Conservation (phyloP, 64 coral and sea anemone species). For the Stichodactyla mertensii region DNA sequence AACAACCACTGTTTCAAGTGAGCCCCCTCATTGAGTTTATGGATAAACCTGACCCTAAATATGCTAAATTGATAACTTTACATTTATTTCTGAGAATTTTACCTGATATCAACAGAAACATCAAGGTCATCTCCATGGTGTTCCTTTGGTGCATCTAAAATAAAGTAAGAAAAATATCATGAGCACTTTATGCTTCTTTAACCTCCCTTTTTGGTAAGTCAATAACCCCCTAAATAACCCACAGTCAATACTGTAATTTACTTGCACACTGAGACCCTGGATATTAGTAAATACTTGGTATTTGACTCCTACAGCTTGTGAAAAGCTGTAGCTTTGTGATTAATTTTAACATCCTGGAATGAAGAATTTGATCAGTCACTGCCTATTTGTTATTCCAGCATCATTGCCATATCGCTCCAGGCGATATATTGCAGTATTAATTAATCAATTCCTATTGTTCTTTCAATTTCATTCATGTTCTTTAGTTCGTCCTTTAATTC, state of each 20-base stretch:
- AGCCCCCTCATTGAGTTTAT: too few relatives aligned
- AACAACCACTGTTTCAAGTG: too few relatives aligned
- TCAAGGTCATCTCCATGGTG: neutral
- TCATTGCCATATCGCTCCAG: constrained; percentile 14
- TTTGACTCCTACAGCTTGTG: neutral
- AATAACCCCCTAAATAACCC: neutral
- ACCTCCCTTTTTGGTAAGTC: neutral
- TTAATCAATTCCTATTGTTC: neutral
- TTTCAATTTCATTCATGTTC: neutral
- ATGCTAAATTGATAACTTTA: too few relatives aligned
- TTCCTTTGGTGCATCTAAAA: neutral
- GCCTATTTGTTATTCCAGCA: neutral
- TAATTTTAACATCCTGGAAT: neutral
- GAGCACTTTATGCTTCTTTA: neutral
- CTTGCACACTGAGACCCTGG: neutral
- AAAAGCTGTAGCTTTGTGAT: neutral
- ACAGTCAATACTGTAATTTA: neutral
- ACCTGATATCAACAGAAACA: neutral
- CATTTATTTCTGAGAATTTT: neutral
- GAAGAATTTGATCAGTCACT: neutral
- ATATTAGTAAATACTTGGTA: neutral
- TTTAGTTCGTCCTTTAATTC: constrained; percentile 14
- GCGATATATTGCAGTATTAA: constrained; percentile 3
- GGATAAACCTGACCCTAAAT: too few relatives aligned
- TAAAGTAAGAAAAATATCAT: neutral